Evolutionary conservation across 2,888 invertebrate genomes (phyloP).

Genomic region (Hypsopygia costalis): DNA sequence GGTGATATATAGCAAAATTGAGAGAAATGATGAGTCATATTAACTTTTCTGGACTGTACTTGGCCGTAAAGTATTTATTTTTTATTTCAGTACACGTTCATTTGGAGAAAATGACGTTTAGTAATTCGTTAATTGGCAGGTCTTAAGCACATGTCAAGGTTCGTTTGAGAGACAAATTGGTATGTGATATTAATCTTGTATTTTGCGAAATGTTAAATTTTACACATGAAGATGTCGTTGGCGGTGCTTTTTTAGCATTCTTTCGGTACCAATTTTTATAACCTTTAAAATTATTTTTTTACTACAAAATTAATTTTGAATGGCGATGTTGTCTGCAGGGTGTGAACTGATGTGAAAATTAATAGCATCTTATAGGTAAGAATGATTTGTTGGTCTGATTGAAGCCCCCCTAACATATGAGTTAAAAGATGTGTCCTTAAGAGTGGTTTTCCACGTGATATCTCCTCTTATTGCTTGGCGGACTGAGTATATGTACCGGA

Average conservation of each 20-base stretch:
- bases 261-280: too few relatives aligned
- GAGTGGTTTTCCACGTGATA: constrained; percentile 47
- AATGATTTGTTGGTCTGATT: too few relatives aligned
- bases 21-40: too few relatives aligned
- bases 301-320: too few relatives aligned
- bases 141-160: constrained; percentile 3
- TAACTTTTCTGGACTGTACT: too few relatives aligned
- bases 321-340: too few relatives aligned
- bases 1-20: too few relatives aligned
- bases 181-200: neutral
- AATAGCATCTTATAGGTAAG: too few relatives aligned
- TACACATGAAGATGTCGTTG: neutral
- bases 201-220: neutral
- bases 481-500: constrained; percentile 56
- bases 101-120: constrained; percentile 6
- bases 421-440: constrained; percentile 26
- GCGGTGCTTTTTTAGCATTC: constrained; percentile 8
- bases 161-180: constrained; percentile 2
- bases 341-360: too few relatives aligned
- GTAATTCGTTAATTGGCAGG: constrained; percentile 7
- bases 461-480: constrained; percentile 33
- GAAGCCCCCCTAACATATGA: constrained; percentile 26
- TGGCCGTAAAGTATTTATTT: neutral
- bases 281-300: too few relatives aligned
- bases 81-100: constrained; percentile 13